These are phyloP conservation scores for Yponomeuta cagnagella DNA, from an alignment of 2,888 invertebrate genomes.

Conservation along the genomic window DNA sequence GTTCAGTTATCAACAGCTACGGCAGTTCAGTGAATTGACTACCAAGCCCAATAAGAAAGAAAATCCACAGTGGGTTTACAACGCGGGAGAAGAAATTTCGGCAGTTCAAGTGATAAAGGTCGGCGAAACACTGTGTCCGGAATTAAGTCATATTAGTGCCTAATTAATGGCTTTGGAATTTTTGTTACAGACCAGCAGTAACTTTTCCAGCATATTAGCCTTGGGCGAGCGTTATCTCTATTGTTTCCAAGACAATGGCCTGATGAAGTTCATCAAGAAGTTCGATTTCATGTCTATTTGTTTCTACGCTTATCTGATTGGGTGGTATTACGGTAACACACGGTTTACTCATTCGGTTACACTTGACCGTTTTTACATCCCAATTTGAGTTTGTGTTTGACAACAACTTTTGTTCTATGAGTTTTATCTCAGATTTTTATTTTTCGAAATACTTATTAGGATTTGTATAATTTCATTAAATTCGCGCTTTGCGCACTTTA, in stretches of 20 bases:
- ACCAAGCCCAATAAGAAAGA: slow-evolving; percentile 77
- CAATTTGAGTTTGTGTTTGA: too few relatives aligned
- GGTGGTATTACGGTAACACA: slow-evolving; percentile 79
- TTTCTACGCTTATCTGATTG: slow-evolving; percentile 82
- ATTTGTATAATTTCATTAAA: too few relatives aligned
- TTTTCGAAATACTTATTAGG: too few relatives aligned
- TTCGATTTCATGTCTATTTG: slow-evolving; percentile 89
- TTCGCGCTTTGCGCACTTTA: too few relatives aligned
- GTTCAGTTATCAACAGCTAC: slow-evolving; percentile 84
- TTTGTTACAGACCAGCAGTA: slow-evolving; percentile 71
- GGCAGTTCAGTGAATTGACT: slow-evolving; percentile 80
- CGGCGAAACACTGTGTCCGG: slow-evolving; percentile 14
- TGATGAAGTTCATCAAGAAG: slow-evolving; percentile 87
- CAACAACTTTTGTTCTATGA: too few relatives aligned
- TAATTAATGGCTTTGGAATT: slow-evolving; percentile 12
- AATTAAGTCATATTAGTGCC: background rate
- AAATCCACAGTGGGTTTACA: slow-evolving; percentile 86
- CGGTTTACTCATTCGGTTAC: slow-evolving; percentile 9
- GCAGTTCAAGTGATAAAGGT: slow-evolving; percentile 78
- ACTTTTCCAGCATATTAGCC: slow-evolving; percentile 81
- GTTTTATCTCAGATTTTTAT: too few relatives aligned
- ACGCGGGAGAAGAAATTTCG: slow-evolving; percentile 85
- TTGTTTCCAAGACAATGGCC: slow-evolving; percentile 86
- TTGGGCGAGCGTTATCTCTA: slow-evolving; percentile 91
- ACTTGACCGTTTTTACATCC: too few relatives aligned